Base-by-base conservation (phyloP, 2,797 vertebrate genomes). In the Molossus alvarezi region DNA sequence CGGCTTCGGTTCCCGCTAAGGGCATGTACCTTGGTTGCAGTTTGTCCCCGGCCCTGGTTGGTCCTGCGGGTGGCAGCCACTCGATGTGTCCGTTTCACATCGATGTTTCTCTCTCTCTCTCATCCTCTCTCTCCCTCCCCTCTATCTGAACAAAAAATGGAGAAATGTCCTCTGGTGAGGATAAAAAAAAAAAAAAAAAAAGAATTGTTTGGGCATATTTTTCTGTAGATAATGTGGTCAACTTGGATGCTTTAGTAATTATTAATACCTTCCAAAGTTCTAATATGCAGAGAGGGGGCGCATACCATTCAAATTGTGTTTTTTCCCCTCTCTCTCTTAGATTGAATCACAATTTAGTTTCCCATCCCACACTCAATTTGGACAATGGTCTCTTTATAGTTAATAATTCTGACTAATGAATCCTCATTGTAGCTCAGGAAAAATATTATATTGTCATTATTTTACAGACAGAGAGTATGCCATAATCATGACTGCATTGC, bases 361-460 rank as follows among this genome's bases (percentile, higher is more conserved):
- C 33, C 69, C n/a, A 57, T 65, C n/a, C 65, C 23, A 73, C 33
- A 65, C 18, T 62, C 62, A 81, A 21, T 88, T 90, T 25, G 23
- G 85, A 41, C 45, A 95, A 73, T 5, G 4, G 18, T 71, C 21
- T n/a, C 57, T 71, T 89, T 83, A 62, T 73, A 94, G n/a, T 92
- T 90, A 85, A 58, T 84, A 88, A n/a, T 21, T 73, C 65, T 95
- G 75, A 93, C 53, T 95, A 93, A 96, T 88, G 89, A 93, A 91
- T 91, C 57, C 27, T 80, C 33, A 92, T 17, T 89, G 71, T 72
- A 88, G 33, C 95, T 95, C 62, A 73, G 73, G 80, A 92, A 93
- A 86, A 76, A 93, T 51, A 73, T 85, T 88, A 67, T 77, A 27
- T 51, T 76, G 65, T 90, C 76, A 64, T 80, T 57, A 21, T 77